Evolutionary conservation across 2,113 vertebrate species (phyloP).

Genomic region (Datnioides undecimradiatus): DNA sequence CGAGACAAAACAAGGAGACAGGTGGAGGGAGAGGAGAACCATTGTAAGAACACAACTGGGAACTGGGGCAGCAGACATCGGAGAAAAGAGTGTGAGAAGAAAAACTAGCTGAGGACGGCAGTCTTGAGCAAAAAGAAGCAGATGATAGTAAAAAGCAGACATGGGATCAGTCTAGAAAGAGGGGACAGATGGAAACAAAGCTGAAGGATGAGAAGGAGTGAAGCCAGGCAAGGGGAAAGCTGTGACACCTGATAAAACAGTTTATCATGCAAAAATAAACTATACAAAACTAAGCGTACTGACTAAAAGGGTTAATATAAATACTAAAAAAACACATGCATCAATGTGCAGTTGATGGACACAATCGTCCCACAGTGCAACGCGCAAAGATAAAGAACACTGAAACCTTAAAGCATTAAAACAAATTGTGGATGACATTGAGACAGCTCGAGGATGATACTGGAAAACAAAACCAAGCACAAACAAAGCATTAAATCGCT

Average conservation of each 20-base stretch:
- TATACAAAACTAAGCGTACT: neutral
- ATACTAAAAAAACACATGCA: too few relatives aligned
- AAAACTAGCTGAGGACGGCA: constrained; percentile 25
- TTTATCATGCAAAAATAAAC: too few relatives aligned
- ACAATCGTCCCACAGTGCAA: neutral
- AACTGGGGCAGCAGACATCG: neutral
- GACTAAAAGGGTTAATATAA: neutral
- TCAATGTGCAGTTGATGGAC: neutral
- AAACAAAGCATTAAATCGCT: neutral
- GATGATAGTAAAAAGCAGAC: constrained; percentile 43
- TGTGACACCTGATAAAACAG: neutral
- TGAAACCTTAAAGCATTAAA: neutral
- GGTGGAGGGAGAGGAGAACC: neutral
- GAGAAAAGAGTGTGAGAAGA: constrained; percentile 15
- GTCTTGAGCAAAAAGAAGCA: constrained; percentile 23
- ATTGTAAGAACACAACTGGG: constrained; percentile 11
- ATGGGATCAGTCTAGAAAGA: constrained; percentile 7
- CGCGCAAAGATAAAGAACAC: neutral
- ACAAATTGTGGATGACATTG: neutral
- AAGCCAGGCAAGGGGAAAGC: neutral
- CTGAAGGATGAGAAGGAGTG: neutral
- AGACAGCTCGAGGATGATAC: neutral
- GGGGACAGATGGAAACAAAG: neutral
- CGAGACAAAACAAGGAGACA: constrained; percentile 3
- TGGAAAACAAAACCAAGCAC: neutral